These are phyloP conservation scores for Halotydeus destructor DNA, from an alignment of 1,140 invertebrate genomes.

Conservation along the genomic window DNA sequence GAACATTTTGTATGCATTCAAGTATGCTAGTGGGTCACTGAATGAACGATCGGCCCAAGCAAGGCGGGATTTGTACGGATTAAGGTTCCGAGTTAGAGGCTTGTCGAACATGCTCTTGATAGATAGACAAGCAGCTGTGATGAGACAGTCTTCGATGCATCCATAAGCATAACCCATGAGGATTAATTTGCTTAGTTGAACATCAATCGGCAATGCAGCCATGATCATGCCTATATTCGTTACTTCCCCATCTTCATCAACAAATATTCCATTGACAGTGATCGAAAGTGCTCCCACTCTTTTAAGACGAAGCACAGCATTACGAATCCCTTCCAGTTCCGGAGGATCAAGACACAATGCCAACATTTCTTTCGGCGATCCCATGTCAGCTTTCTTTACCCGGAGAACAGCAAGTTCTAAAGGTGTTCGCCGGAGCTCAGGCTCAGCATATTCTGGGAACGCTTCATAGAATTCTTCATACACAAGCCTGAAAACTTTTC, in stretches of 20 bases:
- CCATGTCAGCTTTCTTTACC: constrained; percentile 72
- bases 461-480: constrained; percentile 43
- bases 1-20: constrained; percentile 52
- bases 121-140: constrained; percentile 44
- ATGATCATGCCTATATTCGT: constrained; percentile 67
- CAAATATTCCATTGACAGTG: constrained; percentile 29
- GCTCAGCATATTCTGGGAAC: constrained; percentile 33
- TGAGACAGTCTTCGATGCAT: constrained; percentile 55
- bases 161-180: constrained; percentile 68
- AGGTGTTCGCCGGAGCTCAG: constrained; percentile 50
- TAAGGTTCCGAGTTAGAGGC: not conserved
- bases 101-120: constrained; percentile 1
- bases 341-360: constrained; percentile 70
- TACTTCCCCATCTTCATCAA: constrained; percentile 55
- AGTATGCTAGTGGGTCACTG: constrained; percentile 60
- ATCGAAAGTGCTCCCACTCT: constrained; percentile 36
- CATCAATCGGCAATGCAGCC: constrained; percentile 56
- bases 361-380: constrained; percentile 54
- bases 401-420: constrained; percentile 61
- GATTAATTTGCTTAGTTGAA: constrained; percentile 59
- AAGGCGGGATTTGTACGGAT: constrained; percentile 32
- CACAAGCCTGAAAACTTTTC: constrained; percentile 72
- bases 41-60: constrained; percentile 54
- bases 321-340: constrained; percentile 50
- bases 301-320: constrained; percentile 60